These are phyloP conservation scores for Xerus rutilus DNA, from an alignment of 2,797 vertebrate genomes.

Conservation along the genomic window DNA sequence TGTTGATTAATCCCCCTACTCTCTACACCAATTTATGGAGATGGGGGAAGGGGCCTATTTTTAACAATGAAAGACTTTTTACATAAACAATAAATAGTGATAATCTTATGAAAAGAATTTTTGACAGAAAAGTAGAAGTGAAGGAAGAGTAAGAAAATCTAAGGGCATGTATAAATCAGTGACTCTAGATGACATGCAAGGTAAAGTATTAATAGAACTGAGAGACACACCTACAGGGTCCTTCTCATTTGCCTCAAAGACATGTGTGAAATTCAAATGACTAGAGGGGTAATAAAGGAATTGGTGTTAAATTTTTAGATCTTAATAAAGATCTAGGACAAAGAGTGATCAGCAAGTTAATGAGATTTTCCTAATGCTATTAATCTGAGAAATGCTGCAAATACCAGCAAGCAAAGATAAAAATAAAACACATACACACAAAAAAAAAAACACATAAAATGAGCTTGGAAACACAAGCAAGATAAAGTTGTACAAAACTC, in stretches of 20 bases:
- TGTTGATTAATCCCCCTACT: neutral
- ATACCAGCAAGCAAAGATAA: slow-evolving; percentile 65
- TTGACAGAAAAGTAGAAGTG: neutral
- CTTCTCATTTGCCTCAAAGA: slow-evolving; percentile 49
- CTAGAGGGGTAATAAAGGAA: neutral
- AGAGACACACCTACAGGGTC: neutral
- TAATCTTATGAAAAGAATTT: slow-evolving; percentile 18
- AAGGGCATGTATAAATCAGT: neutral
- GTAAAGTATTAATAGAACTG: slow-evolving; percentile 29
- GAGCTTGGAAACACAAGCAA: slow-evolving; percentile 48
- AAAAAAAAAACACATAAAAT: neutral
- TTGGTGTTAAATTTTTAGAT: neutral
- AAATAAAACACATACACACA: neutral
- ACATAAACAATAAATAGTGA: neutral
- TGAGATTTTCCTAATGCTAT: slow-evolving; percentile 52
- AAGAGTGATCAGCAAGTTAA: slow-evolving; percentile 51
- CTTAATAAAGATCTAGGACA: slow-evolving; percentile 60
- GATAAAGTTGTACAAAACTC: neutral
- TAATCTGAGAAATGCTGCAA: slow-evolving; percentile 41
- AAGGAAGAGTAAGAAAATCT: neutral
- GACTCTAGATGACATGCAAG: neutral
- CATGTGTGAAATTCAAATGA: slow-evolving; percentile 42
- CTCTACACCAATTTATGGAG: neutral
- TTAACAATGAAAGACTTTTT: slow-evolving; percentile 9
- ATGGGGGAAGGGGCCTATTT: neutral